Evolutionary conservation across 1,140 invertebrate species (phyloP).

Genomic region (Penaeus japonicus): DNA sequence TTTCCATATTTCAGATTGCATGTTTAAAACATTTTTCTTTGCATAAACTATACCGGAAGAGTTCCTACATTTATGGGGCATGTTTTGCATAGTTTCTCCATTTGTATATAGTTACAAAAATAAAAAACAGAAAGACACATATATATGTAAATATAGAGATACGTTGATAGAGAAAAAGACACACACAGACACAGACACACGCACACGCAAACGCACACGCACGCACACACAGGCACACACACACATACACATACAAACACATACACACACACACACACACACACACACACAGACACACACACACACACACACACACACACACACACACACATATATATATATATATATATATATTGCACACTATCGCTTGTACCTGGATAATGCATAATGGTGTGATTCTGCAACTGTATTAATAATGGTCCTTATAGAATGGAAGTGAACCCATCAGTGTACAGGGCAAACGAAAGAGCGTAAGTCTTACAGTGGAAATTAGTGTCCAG

Average conservation of each 20-base stretch:
- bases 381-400: not conserved
- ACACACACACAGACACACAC: not conserved
- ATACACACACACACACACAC: not conserved
- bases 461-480: too few species aligned
- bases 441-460: too few species aligned
- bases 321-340: not conserved
- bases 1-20: too few species aligned
- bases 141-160: not conserved
- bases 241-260: not conserved
- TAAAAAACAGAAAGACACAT: not conserved
- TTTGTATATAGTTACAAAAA: too few species aligned
- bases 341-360: not conserved
- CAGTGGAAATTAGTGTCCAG: too few species aligned
- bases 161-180: too few species aligned
- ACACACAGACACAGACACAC: not conserved
- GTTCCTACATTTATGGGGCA: too few species aligned
- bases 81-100: too few species aligned
- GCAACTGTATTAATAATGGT: too few species aligned
- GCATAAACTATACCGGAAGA: too few species aligned
- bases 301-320: not conserved
- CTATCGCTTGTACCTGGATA: not conserved
- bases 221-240: not conserved
- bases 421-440: too few species aligned
- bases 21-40: too few species aligned
- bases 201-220: not conserved